Conservation (phyloP, 2,113 vertebrate genomes). For the Carassius carassius region DNA sequence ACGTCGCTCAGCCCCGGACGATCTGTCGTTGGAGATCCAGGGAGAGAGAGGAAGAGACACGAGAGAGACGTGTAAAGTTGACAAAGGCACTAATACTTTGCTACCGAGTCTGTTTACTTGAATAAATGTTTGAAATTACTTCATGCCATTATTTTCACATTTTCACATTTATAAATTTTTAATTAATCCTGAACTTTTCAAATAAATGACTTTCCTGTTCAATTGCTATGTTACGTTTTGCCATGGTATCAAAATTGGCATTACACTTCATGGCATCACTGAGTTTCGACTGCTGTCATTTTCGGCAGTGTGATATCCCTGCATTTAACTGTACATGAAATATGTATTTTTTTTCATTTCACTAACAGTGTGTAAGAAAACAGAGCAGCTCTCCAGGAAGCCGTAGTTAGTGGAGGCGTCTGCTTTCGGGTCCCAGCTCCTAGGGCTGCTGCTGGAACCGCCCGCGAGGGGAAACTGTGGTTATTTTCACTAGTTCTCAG, state of each 20-base stretch:
- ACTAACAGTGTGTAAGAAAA: conserved; percentile 40
- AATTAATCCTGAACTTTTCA: neutral
- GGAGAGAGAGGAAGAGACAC: neutral
- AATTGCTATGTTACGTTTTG: too few relatives aligned
- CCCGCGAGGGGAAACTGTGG: conserved; percentile 35
- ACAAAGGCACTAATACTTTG: neutral
- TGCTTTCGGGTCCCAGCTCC: conserved; percentile 6
- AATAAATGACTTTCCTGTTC: neutral
- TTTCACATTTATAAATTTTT: too few relatives aligned
- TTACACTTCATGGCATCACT: too few relatives aligned
- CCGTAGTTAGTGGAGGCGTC: conserved; percentile 8
- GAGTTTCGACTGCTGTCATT: too few relatives aligned
- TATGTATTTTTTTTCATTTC: neutral
- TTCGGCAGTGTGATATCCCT: neutral
- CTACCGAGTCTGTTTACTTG: neutral
- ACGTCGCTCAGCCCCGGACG: conserved; percentile 88
- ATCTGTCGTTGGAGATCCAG: conserved; percentile 74
- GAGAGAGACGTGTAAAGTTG: neutral
- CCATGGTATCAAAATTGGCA: too few relatives aligned
- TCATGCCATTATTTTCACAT: too few relatives aligned
- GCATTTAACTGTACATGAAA: neutral
- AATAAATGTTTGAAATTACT: neutral
- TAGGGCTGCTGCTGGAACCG: conserved; percentile 30
- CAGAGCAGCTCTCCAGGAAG: neutral
- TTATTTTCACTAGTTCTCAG: conserved; percentile 32